Evolutionary conservation across 1,140 invertebrate species (phyloP).

Genomic region (Dreissena rostriformis): DNA sequence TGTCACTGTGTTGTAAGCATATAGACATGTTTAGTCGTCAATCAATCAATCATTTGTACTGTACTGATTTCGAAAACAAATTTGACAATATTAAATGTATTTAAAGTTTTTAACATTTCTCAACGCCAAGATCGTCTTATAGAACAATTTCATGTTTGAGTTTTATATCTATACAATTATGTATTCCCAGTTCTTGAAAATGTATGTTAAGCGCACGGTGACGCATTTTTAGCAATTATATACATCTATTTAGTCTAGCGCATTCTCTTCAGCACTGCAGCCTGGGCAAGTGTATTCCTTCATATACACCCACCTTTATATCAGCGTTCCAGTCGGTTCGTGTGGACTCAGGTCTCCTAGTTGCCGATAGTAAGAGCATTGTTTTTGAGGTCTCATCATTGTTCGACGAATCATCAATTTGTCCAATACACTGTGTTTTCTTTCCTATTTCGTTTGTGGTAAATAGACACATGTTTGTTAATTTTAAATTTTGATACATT

Average conservation of each 20-base stretch:
- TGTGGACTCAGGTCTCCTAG: background rate
- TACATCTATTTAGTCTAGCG: background rate
- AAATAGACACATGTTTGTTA: background rate
- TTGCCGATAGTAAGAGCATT: background rate
- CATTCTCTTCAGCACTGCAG: background rate
- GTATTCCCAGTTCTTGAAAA: background rate
- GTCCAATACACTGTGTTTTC: background rate
- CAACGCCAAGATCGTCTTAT: background rate
- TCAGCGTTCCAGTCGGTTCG: background rate
- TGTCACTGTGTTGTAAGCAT: background rate
- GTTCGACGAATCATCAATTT: background rate
- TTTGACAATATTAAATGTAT: background rate
- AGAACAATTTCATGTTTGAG: background rate
- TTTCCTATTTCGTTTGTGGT: background rate
- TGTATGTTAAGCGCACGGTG: background rate
- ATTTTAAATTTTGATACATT: background rate
- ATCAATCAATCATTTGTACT: too few relatives aligned
- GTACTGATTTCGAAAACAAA: too few relatives aligned
- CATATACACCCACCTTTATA: background rate
- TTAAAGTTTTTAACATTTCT: background rate
- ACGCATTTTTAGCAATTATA: background rate
- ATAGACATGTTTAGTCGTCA: background rate
- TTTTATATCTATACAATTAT: background rate
- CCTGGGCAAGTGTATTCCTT: background rate
- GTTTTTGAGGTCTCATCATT: background rate